Evolutionary conservation across 2,888 invertebrate species (phyloP).

Genomic region (Hemistola chrysoprasaria): DNA sequence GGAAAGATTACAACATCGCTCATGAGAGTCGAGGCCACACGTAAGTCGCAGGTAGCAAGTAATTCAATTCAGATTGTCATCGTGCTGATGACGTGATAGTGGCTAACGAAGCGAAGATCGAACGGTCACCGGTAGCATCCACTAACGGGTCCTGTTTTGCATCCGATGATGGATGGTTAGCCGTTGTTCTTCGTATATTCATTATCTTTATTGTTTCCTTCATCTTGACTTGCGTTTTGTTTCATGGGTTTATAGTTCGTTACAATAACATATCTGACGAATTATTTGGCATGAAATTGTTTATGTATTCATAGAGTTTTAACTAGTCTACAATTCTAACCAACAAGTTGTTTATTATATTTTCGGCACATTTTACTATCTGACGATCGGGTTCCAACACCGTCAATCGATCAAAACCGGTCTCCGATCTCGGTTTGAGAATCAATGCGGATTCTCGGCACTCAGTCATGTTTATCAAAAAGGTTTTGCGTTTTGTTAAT

Average conservation of each 20-base stretch:
- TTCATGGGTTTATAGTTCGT: not conserved
- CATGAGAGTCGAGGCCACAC: slow-evolving; percentile 77
- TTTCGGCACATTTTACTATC: not conserved
- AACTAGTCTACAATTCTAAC: too few species aligned
- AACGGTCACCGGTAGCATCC: slow-evolving; percentile 52
- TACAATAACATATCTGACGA: too few species aligned
- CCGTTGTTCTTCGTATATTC: slow-evolving; percentile 37
- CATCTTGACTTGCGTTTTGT: slow-evolving; percentile 16
- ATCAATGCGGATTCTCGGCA: slow-evolving; percentile 41
- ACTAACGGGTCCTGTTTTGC: slow-evolving; percentile 55
- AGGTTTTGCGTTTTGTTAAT: slow-evolving; percentile 35
- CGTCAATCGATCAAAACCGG: slow-evolving; percentile 62
- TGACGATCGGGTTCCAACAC: slow-evolving; percentile 42
- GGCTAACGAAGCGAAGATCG: slow-evolving; percentile 68
- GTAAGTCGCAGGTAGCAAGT: slow-evolving; percentile 75
- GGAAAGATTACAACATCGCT: slow-evolving; percentile 51
- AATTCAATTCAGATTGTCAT: slow-evolving; percentile 82
- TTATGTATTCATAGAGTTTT: too few species aligned
- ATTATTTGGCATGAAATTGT: too few species aligned
- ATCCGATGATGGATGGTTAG: slow-evolving; percentile 42
- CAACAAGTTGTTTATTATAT: too few species aligned
- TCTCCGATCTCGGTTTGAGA: slow-evolving; percentile 47
- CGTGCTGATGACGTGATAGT: slow-evolving; percentile 74
- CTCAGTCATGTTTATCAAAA: slow-evolving; percentile 49
- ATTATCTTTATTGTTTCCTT: slow-evolving; percentile 33